Base-by-base conservation (phyloP, 2,113 vertebrate species). In the Erythrocercus mccallii region DNA sequence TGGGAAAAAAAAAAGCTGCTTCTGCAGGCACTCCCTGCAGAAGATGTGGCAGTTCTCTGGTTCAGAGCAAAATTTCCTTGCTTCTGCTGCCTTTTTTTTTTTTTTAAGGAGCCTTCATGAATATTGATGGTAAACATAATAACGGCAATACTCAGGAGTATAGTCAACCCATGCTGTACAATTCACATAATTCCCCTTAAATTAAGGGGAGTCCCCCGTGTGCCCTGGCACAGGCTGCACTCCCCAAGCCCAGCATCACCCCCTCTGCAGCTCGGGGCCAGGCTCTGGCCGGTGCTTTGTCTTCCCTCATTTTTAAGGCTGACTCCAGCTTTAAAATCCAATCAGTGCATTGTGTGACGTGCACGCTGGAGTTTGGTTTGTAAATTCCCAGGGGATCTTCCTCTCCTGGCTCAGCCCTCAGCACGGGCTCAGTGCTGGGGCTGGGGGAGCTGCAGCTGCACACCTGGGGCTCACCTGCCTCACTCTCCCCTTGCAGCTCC, bases 71-170 rank as follows among this genome's bases (percentile, higher is more conserved):
- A 94, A 88, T 44, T 38, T 74, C 58, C 68, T 37, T 33, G 35
- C 76, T 60, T 50, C 45, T 47, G 45, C 37, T 77, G 33, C 35
- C 35, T 30, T 37, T 42, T 50, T 33, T 27, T 56, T 58, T 89
- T 93, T 93, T 88, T 56, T 27, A 97, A 94, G 47, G 57, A 88
- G 58, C 38, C 51, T 94, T 94, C 82, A 96, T 56, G 68, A 86
- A 88, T 97, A 96, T 89, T 96, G 78, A 94, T 95, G 71, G 44
- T 92, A 96, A 97, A 97, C 92, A 94, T 94, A 86, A 93, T 93
- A 97, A 94, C 89, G 70, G 69, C 94, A 93, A 81, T 91, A 53
- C 94, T 91, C 91, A 57, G 94, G 94, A 96, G 94, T 28, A 78
- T 45, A 89, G 82, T 91, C 91, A 90, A 17, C 40, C 83, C 95